Base-by-base conservation (phyloP, 1,140 invertebrate species). In the Pachypsylla venusta region DNA sequence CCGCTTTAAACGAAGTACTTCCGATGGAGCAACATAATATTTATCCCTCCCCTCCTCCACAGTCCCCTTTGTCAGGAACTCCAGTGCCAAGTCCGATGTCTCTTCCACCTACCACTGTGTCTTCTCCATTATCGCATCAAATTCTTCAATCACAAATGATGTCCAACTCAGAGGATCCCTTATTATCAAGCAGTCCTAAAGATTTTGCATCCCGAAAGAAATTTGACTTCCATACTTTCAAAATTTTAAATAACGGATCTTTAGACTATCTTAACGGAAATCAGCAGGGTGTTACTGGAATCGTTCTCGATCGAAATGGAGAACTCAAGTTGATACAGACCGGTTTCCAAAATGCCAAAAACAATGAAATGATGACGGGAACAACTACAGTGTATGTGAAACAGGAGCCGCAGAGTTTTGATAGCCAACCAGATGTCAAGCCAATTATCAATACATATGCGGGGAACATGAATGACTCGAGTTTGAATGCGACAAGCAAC, bases 131-230 rank as follows among this genome's bases (percentile, higher is more conserved):
- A 27, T 73, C 78, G 0, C 75, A 78, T 65, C 73, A 76, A 57
- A 71, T 74, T 0, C 67, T 83, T 2, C 81, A 84, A 65, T 81
- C 77, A 30, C 81, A 84, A 66, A 84, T 85, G 83, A 85, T 89
- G 83, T 79, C 85, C 5, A 89, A 88, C 67, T 89, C 86, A 0
- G 85, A 89, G 63, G 87, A 89, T 69, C 87, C 87, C 0, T 67
- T 89, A 1, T 67, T 89, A 16, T 89, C 85, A 0, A 88, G 85
- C 16, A 87, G 82, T 62, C 85, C 85, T 0, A 81, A 86, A 59
- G 85, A 89, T 63, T 88, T 87, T 68, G 77, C 78, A 0, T 74
- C 77, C 12, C 76, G 79, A 42, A 77, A 79, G 53, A 76, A 76
- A 62, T 79, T 81, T 59, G 80, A 81, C 63, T 79, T 81, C 57